phyloP scores from a whole-genome alignment of 2,888 invertebrate species.

The Sepioteuthis lessoniana region DNA sequence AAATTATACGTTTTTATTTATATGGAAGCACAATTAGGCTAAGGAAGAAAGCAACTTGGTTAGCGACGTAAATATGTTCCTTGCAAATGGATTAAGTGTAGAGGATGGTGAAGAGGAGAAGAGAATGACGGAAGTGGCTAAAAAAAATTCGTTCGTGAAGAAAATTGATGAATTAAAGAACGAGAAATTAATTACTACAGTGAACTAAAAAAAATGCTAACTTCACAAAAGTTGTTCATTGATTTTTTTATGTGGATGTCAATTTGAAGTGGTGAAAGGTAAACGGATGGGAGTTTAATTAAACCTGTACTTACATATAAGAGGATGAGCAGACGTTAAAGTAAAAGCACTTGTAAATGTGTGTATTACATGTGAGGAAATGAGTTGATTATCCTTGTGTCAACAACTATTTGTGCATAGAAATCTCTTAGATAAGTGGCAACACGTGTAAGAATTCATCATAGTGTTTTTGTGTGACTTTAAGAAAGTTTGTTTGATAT shows the following conservation, averaged over 20 bases:
- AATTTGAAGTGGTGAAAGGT: neutral
- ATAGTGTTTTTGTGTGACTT: no score
- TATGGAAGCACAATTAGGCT: neutral
- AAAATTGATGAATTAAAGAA: neutral
- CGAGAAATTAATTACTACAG: neutral
- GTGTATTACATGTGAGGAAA: neutral
- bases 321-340: neutral
- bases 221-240: neutral
- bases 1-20: neutral
- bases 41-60: slow-evolving; percentile 3
- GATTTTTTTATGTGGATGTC: neutral
- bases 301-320: neutral
- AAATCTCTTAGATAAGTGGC: no score
- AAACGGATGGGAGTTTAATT: neutral
- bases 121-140: neutral
- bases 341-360: neutral
- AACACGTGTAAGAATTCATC: no score
- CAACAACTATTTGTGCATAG: no score
- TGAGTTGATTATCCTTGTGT: no score
- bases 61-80: neutral
- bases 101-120: neutral
- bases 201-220: neutral
- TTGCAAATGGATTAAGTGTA: neutral
- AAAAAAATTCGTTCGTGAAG: neutral
- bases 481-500: no score